Conservation (phyloP, 2,797 vertebrate species). For the Gadopsis marmoratus region DNA sequence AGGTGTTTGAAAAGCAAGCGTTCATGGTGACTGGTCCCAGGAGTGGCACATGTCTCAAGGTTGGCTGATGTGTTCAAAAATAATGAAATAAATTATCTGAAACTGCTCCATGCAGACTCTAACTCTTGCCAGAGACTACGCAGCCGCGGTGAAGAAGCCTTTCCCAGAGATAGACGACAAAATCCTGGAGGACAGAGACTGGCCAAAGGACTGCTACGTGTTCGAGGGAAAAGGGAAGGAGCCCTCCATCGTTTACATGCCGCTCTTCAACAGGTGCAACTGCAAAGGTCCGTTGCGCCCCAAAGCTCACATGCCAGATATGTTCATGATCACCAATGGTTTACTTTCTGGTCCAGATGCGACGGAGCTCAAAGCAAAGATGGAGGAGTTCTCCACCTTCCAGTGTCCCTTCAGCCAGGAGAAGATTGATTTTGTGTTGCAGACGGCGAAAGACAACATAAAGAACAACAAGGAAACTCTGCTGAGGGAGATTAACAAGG, state of each 20-base stretch:
- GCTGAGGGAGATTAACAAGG: slow-evolving; percentile 66
- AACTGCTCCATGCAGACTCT: slow-evolving; percentile 60
- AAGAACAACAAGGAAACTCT: slow-evolving; percentile 69
- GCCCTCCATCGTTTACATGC: slow-evolving; percentile 70
- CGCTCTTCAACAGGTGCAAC: slow-evolving; percentile 9
- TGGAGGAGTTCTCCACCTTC: slow-evolving; percentile 68
- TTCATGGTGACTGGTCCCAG: not conserved
- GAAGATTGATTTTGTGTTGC: slow-evolving; percentile 52
- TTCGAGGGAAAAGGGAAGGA: slow-evolving; percentile 62
- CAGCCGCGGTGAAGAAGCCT: slow-evolving; percentile 57
- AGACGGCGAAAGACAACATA: slow-evolving; percentile 56
- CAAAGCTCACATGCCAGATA: not conserved
- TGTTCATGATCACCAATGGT: not conserved
- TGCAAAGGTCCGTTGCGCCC: not conserved
- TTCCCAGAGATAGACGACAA: slow-evolving; percentile 65
- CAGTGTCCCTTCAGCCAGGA: slow-evolving; percentile 54
- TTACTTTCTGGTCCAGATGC: slow-evolving; percentile 17
- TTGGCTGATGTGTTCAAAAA: not conserved
- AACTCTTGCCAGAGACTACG: slow-evolving; percentile 65
- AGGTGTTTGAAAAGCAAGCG: not conserved
- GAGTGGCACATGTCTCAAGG: not conserved
- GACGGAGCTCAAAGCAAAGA: slow-evolving; percentile 49
- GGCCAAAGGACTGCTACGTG: slow-evolving; percentile 72
- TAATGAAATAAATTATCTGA: not conserved
- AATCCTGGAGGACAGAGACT: slow-evolving; percentile 65